Conservation (phyloP, 2,888 invertebrate genomes). For the Lydus trimaculatus region DNA sequence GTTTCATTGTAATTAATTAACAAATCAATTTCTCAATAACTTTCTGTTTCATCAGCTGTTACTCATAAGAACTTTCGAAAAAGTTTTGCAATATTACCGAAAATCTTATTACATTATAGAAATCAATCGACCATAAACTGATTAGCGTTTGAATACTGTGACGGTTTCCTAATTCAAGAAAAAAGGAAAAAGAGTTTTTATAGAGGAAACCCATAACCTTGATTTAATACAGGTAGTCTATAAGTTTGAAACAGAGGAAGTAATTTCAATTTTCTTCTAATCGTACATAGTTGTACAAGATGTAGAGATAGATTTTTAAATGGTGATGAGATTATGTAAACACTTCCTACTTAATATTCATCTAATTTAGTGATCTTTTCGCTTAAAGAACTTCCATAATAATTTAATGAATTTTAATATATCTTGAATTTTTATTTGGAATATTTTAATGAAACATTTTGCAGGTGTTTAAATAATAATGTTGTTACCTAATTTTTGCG, state of each 20-base stretch:
- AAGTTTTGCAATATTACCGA: slow-evolving; percentile 25
- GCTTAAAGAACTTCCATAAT: slow-evolving; percentile 8
- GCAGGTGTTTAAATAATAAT: slow-evolving; percentile 33
- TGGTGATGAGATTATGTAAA: slow-evolving; percentile 6
- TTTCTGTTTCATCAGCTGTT: slow-evolving; percentile 8
- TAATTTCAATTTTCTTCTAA: background rate
- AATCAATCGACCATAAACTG: slow-evolving; percentile 25
- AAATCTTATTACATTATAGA: slow-evolving; percentile 8
- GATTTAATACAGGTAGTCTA: background rate
- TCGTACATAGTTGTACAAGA: background rate
- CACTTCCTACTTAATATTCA: slow-evolving; percentile 6
- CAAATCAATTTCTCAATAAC: slow-evolving; percentile 13
- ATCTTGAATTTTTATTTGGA: slow-evolving; percentile 32
- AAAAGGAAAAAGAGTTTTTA: background rate
- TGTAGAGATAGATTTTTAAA: background rate
- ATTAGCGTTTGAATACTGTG: slow-evolving; percentile 13
- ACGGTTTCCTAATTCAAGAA: background rate
- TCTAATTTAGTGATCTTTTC: background rate
- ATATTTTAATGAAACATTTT: slow-evolving; percentile 34
- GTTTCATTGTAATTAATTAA: slow-evolving; percentile 21
- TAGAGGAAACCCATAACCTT: background rate
- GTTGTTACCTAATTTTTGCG: slow-evolving; percentile 27
- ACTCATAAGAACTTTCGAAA: slow-evolving; percentile 27
- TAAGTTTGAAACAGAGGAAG: background rate
- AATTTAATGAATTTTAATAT: slow-evolving; percentile 3